A percentile compares a stretch with the other conserved stretches of the same genome.
These are phyloP conservation scores for Frankliniella fusca DNA, from an alignment of 2,888 invertebrate genomes.

Conservation along the genomic window DNA sequence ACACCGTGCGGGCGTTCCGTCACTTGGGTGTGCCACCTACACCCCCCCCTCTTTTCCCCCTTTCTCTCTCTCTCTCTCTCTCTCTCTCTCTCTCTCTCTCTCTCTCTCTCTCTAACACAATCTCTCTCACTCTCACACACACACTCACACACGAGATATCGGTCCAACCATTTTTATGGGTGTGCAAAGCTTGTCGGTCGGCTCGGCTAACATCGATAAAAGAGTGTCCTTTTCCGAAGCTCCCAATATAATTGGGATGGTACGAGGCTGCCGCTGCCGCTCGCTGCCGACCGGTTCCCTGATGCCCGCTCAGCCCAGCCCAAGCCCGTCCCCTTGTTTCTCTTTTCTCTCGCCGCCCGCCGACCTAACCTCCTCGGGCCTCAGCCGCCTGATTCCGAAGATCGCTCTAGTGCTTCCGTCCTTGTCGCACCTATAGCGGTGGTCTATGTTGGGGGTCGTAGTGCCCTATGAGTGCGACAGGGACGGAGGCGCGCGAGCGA, in stretches of 20 bases:
- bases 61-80: not conserved
- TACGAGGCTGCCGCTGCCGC: not conserved
- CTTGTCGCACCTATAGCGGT: no score
- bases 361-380: no score
- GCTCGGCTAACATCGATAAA: constrained; percentile 7
- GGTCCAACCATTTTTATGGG: constrained; percentile 7
- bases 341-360: no score
- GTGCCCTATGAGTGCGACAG: no score
- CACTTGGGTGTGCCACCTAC: no score
- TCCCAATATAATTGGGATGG: constrained; percentile 15
- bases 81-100: not conserved
- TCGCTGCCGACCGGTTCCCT: not conserved
- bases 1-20: not conserved
- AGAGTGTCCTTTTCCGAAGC: constrained; percentile 7
- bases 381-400: no score
- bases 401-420: no score
- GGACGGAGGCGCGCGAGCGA: no score
- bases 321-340: not conserved
- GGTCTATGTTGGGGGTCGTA: no score
- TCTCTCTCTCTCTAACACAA: not conserved
- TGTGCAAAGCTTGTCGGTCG: constrained; percentile 11
- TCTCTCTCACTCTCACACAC: not conserved
- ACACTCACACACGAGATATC: not conserved
- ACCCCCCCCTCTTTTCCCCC: no score
- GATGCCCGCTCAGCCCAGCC: not conserved